phyloP scores from a whole-genome alignment of 2,888 invertebrate species.

The Strigamia maritima region DNA sequence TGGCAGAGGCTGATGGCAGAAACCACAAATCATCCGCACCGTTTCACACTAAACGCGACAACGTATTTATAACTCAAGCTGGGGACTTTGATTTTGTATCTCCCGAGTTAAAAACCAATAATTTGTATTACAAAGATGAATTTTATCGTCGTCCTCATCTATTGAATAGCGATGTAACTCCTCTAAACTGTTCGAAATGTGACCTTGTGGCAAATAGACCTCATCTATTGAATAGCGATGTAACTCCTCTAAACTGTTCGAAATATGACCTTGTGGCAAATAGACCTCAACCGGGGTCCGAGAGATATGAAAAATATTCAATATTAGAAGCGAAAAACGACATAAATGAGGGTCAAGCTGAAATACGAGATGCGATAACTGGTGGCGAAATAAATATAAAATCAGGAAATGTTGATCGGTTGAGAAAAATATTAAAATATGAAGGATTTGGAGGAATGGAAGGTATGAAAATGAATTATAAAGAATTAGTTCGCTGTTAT shows the following conservation, averaged over 20 bases:
- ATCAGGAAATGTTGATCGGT: background rate
- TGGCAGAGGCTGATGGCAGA: background rate
- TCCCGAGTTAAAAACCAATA: background rate
- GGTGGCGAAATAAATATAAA: background rate
- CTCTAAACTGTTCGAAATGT: background rate
- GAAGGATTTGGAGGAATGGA: background rate
- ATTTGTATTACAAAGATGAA: background rate
- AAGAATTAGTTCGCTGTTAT: no score
- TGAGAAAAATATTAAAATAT: background rate
- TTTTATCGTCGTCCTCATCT: background rate
- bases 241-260: background rate
- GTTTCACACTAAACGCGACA: background rate
- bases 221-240: no score
- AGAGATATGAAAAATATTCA: background rate
- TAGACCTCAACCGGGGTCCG: background rate
- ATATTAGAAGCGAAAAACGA: background rate
- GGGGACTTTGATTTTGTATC: background rate
- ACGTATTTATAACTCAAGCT: background rate
- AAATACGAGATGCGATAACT: background rate
- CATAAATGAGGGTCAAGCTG: background rate
- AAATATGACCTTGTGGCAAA: background rate
- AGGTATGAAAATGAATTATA: no score
- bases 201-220: background rate
- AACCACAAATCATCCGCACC: background rate
- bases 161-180: background rate